A percentile compares a stretch with the other conserved stretches of the same genome.
These are phyloP conservation scores for Heliconius hortense DNA, from an alignment of 2,888 invertebrate species.

Conservation along the genomic window DNA sequence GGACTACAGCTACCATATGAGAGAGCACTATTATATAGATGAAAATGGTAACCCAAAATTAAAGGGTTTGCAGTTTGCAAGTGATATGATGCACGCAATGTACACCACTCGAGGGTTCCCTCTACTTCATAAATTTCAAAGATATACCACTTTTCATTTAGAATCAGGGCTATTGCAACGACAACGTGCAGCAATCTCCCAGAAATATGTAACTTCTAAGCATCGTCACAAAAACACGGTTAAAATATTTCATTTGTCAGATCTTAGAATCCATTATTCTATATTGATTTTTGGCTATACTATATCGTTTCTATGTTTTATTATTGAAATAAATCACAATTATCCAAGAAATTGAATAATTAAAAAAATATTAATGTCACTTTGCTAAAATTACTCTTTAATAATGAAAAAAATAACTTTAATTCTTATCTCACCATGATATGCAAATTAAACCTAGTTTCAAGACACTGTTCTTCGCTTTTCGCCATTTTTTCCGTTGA, in stretches of 20 bases:
- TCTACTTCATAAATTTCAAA: constrained; percentile 51
- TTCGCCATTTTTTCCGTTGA: too few relatives aligned
- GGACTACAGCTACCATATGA: constrained; percentile 52
- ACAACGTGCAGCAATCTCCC: constrained; percentile 48
- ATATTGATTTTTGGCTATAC: constrained; percentile 51
- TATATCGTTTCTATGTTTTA: constrained; percentile 52
- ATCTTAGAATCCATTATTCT: constrained; percentile 54
- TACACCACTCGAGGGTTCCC: constrained; percentile 58
- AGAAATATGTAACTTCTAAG: constrained; percentile 40
- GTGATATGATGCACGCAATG: constrained; percentile 47
- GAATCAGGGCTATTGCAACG: constrained; percentile 57
- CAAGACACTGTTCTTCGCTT: too few relatives aligned
- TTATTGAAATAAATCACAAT: constrained; percentile 48
- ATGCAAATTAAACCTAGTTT: too few relatives aligned
- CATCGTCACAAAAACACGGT: constrained; percentile 39
- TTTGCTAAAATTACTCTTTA: too few relatives aligned
- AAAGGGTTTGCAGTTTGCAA: constrained; percentile 50
- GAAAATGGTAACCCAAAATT: constrained; percentile 51
- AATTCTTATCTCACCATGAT: too few relatives aligned
- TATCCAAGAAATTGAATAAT: not conserved
- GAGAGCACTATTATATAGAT: constrained; percentile 51
- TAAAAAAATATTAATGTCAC: not conserved
- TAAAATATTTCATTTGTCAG: constrained; percentile 46
- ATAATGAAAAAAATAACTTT: too few relatives aligned
- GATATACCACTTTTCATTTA: constrained; percentile 50